Base-by-base conservation (phyloP, 2,888 invertebrate species). In the Sarcophaga subvicina region DNA sequence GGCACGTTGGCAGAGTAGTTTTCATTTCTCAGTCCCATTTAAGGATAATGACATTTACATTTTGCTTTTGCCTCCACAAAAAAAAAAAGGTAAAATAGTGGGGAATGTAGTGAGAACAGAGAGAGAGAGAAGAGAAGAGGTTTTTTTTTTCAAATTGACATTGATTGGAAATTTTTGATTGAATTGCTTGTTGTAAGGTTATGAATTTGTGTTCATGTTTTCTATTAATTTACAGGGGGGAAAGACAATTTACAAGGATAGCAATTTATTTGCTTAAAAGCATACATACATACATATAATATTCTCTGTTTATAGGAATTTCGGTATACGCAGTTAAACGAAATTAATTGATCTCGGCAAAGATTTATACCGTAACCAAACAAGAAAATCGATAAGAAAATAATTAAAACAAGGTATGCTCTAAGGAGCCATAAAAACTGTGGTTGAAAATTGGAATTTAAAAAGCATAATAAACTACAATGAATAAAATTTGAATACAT, bases 91-190 rank as follows among this genome's bases (percentile, higher is more conserved):
- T 80, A 71, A 22, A 37, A 22, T 12, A 45, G 17, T 5, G 17
- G 14, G 14, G 45, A 59, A 49, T 6, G 47, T 60, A 62, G 47
- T 14, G 12, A 59, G 72, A 17, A 22, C 14, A 22, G 17, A 62
- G 22, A 22, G 20, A n/a, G 12, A 47, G 76, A 17, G 22, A 71
- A 62, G 27, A 27, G 47, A 45, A 54, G 64, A 27, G 71, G 54
- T 47, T 47, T n/a, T 17, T 73, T 62, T 71, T 75, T 54, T 71
- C 17, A 92, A 92, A 92, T 92, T 92, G 92, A 92, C 92, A 92
- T 92, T 92, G 92, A 92, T 92, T 92, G 92, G 92, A 92, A 92
- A 92, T 92, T 92, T 87, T 92, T 92, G 92, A 92, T 92, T 92
- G 92, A 81, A 87, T 87, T 87, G 83, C 60, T 45, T 70, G 45